A percentile compares a stretch with the other conserved stretches of the same genome.
These are phyloP conservation scores for Falco berigora DNA, from an alignment of 2,797 vertebrate genomes.

Conservation along the genomic window DNA sequence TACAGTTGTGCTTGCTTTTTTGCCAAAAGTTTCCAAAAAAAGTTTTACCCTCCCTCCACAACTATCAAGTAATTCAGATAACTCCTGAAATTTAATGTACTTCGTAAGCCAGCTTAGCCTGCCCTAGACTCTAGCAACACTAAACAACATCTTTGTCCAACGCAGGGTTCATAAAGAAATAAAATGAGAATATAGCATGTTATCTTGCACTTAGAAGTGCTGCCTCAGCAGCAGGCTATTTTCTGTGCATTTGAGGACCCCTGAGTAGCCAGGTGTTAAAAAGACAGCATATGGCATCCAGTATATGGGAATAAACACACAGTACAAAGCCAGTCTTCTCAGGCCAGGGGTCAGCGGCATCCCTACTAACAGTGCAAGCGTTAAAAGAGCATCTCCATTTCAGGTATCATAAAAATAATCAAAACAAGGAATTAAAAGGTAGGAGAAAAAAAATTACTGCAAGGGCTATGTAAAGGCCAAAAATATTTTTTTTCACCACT, in stretches of 20 bases:
- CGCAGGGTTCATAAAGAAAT: neutral
- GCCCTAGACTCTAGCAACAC: neutral
- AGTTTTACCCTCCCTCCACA: neutral
- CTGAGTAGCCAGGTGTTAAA: neutral
- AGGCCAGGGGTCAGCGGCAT: too few relatives aligned
- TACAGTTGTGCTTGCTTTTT: neutral
- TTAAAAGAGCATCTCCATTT: neutral
- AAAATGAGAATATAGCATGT: neutral
- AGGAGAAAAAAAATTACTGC: neutral
- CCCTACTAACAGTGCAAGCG: neutral
- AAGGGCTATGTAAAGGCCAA: neutral
- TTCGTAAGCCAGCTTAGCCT: neutral
- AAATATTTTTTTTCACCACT: neutral
- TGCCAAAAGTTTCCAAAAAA: neutral
- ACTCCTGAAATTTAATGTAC: neutral
- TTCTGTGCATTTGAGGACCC: neutral
- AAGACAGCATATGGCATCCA: neutral
- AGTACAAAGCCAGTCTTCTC: neutral
- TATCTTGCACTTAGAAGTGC: neutral
- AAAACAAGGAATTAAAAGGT: neutral
- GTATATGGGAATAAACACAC: neutral
- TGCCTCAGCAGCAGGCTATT: neutral
- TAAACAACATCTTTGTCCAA: neutral
- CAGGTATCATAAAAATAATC: neutral
- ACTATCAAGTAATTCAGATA: neutral